Base-by-base conservation (phyloP, 2,797 vertebrate species). In the Oreochromis mossambicus region DNA sequence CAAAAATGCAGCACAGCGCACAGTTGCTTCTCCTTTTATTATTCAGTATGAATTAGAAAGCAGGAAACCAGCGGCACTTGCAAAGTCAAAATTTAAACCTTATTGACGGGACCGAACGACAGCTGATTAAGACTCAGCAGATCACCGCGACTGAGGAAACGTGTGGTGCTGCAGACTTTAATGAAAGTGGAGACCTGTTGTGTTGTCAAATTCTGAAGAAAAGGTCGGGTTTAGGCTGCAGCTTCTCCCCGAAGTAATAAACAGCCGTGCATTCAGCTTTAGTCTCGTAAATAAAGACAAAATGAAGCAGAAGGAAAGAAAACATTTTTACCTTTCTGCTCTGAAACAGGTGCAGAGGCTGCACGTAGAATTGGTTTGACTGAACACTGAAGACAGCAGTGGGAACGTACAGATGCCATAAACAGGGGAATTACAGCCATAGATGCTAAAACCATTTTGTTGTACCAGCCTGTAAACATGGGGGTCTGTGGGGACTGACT, bases 281-380 rank as follows among this genome's bases (percentile, higher is more conserved):
- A 17, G 15, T 46, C 41, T 73, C 4, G 9, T 29, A 48, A 73
- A 73, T 3, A 48, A 19, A 73, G 68, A 48, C 41, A 19, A 29
- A 46, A 29, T 19, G 41, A 73, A 5, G 41, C 41, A 73, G 41
- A 73, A 48, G 38, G 41, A 48, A 41, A 48, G 41, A 29, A 73
- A 73, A 24, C 6, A 0, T 12, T 73, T 68, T 19, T 29, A 26
- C 3, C 41, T 70, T 43, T 70, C 68, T 48, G 41, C 14, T 12
- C 24, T 73, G 41, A 29, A 48, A 73, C 68, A 3, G 13, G 3
- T 1, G 9, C 66, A 2, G 38, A 68, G n/a, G 63, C 36, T 68
- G 36, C 12, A 0, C 1, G 34, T 29, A 0, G 5, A 32, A 5
- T 29, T 0, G 13, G 26, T 29, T 0, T 17, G 55, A 32, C n/a